Evolutionary conservation across 2,888 invertebrate species (phyloP).

Genomic region (Oligia strigilis): DNA sequence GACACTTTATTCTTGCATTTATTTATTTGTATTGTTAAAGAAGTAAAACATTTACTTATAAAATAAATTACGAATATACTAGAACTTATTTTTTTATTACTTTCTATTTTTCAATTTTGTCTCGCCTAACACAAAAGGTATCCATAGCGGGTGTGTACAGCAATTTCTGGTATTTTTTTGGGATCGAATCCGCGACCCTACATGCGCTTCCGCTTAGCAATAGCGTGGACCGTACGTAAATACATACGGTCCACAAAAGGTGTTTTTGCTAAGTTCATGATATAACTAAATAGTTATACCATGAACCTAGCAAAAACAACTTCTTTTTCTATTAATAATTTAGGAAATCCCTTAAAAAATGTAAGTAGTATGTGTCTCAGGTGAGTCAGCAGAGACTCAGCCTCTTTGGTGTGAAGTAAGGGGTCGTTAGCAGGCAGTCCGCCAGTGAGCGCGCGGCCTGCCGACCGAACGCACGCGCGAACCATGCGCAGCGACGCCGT

Average conservation of each 20-base stretch:
- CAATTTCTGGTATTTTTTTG: neutral
- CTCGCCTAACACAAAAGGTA: neutral
- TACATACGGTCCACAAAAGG: too few relatives aligned
- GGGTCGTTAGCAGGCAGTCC: slow-evolving; percentile 56
- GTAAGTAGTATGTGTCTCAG: slow-evolving; percentile 3
- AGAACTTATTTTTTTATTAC: neutral
- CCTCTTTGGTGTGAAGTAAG: slow-evolving; percentile 45
- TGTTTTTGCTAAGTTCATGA: too few relatives aligned
- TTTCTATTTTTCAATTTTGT: neutral
- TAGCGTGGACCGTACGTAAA: neutral
- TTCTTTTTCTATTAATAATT: neutral
- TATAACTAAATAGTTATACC: too few relatives aligned
- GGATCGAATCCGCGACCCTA: neutral
- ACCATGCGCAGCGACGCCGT: slow-evolving; percentile 80
- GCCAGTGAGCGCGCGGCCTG: slow-evolving; percentile 84
- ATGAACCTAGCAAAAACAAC: neutral
- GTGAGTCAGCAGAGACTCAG: slow-evolving; percentile 58
- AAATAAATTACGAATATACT: slow-evolving; percentile 31
- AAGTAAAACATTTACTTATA: neutral
- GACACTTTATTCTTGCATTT: slow-evolving; percentile 32
- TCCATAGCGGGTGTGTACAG: neutral
- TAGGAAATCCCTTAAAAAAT: slow-evolving; percentile 40
- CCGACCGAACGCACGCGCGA: slow-evolving; percentile 80
- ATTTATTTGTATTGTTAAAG: slow-evolving; percentile 21
- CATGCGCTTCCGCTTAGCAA: neutral